These are phyloP conservation scores for Eudemis profundana DNA, from an alignment of 2,888 invertebrate genomes.

Conservation along the genomic window DNA sequence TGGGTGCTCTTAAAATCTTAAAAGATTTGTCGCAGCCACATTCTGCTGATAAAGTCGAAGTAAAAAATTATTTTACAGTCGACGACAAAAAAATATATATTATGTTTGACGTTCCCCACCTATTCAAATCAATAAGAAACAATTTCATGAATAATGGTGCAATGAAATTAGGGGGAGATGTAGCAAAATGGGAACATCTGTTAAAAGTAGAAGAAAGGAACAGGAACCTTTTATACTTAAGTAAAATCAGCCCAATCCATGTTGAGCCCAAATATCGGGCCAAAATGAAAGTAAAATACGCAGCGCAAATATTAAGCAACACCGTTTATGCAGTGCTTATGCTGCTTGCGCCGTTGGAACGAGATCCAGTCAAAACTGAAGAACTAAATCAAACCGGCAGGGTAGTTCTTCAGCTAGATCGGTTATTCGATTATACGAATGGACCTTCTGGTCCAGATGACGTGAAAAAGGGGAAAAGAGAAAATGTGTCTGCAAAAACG, in stretches of 20 bases:
- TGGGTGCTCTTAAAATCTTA: slow-evolving; percentile 18
- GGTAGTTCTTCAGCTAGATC: slow-evolving; percentile 39
- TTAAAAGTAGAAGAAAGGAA: background rate
- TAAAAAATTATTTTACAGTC: background rate
- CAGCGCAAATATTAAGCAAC: background rate
- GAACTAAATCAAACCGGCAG: slow-evolving; percentile 42
- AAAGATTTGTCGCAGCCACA: background rate
- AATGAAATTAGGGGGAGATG: background rate
- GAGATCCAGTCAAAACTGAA: background rate
- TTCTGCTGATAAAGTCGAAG: background rate
- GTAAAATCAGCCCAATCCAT: background rate
- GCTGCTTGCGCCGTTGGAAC: background rate
- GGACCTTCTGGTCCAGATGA: slow-evolving; percentile 46
- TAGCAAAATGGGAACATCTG: background rate
- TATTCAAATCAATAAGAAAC: slow-evolving; percentile 3
- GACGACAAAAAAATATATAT: background rate
- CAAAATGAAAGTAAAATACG: background rate
- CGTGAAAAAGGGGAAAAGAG: slow-evolving; percentile 43
- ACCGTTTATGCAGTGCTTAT: background rate
- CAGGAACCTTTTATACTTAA: background rate
- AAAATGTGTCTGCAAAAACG: slow-evolving; percentile 45
- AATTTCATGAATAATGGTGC: background rate
- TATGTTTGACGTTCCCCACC: slow-evolving; percentile 6
- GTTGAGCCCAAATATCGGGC: background rate
- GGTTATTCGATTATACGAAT: slow-evolving; percentile 47